Base-by-base conservation (phyloP, 2,888 invertebrate genomes). In the Cerceris ruficornis region DNA sequence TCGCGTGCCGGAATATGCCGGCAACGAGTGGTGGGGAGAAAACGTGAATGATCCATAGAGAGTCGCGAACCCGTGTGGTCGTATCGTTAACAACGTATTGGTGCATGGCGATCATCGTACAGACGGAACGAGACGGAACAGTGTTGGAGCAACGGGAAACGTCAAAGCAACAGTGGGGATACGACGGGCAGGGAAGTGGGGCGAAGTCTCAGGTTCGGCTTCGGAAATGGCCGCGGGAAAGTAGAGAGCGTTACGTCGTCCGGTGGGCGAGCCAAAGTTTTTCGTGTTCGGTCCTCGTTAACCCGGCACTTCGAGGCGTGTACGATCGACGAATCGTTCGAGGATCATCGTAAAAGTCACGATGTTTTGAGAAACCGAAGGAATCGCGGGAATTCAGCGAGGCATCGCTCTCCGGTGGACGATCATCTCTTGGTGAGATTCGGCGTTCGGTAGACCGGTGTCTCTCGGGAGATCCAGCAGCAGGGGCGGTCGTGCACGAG, bases 181-280 rank as follows among this genome's bases (percentile, higher is more conserved):
- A 72, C 49, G 70, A 14, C 43, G 66, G 65, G 64, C 50, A 65
- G 71, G 39, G 41, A 49, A 64, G 77, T 69, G 85, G 75, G 77
- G 72, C 55, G 77, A 43, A 78, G 71, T 68, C 69, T 49, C 60
- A 64, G 77, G 81, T 73, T 82, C 77, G 86, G 88, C 87, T 88
- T 90, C 88, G 88, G 90, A 91, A 92, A 91, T 92, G 92, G 92
- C 92, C 89, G 91, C 92, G 90, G 89, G 91, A 92, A 92, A 91
- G 92, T 92, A 91, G 88, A 89, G 90, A 89, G 89, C 86, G 88
- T 85, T 83, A 80, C 75, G 87, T 81, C 80, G 84, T 85, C 85
- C 71, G 75, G 81, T 81, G 80, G 77, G 76, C 82, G 82, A 81
- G 77, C 67, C 52, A 17, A 64, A 72, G 69, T 73, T 82, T 76